Base-by-base conservation (phyloP, 2,888 invertebrate species). In the Blastobasis lacticolella region DNA sequence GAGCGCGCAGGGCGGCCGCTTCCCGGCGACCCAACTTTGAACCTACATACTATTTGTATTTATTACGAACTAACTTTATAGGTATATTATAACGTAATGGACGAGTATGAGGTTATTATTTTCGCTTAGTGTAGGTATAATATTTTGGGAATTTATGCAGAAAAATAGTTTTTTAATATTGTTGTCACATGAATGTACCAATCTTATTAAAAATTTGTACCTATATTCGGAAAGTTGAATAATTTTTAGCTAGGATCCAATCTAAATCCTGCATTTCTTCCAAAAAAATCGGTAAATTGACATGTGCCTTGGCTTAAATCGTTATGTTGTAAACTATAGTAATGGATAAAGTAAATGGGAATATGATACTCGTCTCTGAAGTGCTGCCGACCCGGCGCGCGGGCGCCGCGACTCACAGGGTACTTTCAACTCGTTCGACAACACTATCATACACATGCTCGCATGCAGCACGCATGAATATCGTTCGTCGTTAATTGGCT, bases 131-230 rank as follows among this genome's bases (percentile, higher is more conserved):
- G 81, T 85, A 85, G 84, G 79, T 81, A 78, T 82, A 82, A 83
- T 78, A 86, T 84, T 87, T 84, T 83, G 76, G 81, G 85, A 84
- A 82, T 84, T 86, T 85, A 86, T 81, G 86, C 87, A 86, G 83
- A 86, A 84, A 78, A 69, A 85, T 86, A 86, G 86, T 87, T 88
- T 88, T 88, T 85, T 88, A 87, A 88, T 84, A 86, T 86, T 88
- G 85, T 86, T 88, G 84, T 88, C 87, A 87, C 81, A 79, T 84
- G 77, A 83, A 86, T 86, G 86, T 88, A 87, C 87, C 87, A 88
- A 86, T 85, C 86, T 84, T 84, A 84, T 79, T 78, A 83, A 81
- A 79, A 79, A 81, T 77, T 84, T 84, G 85, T 86, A 85, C 84
- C 84, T 84, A 81, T 83, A 84, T 82, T 87, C 87, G 87, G 87